phyloP scores from a whole-genome alignment of 2,888 invertebrate species.

The Epinotia brunnichana region DNA sequence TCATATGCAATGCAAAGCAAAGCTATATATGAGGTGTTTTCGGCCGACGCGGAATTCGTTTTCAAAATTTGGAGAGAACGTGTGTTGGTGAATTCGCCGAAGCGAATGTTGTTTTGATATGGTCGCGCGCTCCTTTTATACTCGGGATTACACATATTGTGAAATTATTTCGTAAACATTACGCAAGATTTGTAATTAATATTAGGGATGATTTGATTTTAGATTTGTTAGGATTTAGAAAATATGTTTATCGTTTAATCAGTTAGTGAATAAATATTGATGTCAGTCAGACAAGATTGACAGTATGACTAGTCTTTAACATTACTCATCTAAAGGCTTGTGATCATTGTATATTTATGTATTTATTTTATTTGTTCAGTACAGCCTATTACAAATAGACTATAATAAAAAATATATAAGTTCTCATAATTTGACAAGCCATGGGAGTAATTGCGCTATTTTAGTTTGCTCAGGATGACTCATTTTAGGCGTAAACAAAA shows the following conservation, averaged over 20 bases:
- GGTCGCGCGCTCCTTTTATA: background rate
- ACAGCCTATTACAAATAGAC: too few relatives aligned
- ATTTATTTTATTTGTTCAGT: too few relatives aligned
- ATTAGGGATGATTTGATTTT: background rate
- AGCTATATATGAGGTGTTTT: background rate
- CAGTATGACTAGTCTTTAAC: background rate
- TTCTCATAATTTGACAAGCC: too few relatives aligned
- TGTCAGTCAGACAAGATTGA: background rate
- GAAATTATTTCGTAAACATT: background rate
- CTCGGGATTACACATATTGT: background rate
- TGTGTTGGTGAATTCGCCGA: constrained; percentile 1
- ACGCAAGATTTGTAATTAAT: background rate
- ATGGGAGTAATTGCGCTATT: too few relatives aligned
- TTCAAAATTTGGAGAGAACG: background rate
- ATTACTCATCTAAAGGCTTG: too few relatives aligned
- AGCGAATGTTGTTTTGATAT: background rate
- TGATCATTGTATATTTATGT: too few relatives aligned
- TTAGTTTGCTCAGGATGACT: too few relatives aligned
- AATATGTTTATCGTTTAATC: background rate
- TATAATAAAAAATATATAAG: too few relatives aligned
- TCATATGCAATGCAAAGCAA: background rate
- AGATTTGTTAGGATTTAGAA: background rate
- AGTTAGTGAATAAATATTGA: background rate
- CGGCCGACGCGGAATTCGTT: background rate
- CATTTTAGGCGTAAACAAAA: too few relatives aligned